phyloP scores from a whole-genome alignment of 2,113 vertebrate species.

The Pelobates fuscus region DNA sequence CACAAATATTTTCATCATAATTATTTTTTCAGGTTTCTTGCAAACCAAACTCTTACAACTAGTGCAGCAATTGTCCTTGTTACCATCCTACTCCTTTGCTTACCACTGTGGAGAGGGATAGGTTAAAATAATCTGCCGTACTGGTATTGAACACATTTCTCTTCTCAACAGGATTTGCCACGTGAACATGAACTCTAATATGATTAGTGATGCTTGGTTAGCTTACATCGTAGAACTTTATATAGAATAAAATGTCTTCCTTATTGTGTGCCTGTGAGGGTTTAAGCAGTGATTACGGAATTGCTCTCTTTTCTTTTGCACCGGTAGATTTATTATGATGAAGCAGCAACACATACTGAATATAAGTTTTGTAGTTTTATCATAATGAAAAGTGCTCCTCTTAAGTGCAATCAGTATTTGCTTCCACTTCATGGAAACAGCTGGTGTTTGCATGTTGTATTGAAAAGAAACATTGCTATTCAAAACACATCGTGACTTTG shows the following conservation, averaged over 20 bases:
- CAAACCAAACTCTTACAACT: no score
- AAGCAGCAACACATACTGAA: conserved; percentile 1
- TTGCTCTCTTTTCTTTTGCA: conserved; percentile 12
- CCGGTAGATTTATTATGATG: conserved; percentile 15
- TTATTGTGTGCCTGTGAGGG: conserved; percentile 7
- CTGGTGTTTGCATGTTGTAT: conserved; percentile 10
- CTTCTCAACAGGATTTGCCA: conserved; percentile 22
- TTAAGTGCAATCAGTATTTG: conserved; percentile 35
- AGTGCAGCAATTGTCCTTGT: no score
- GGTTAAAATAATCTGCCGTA: neutral
- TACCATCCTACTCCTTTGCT: no score
- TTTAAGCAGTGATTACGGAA: conserved; percentile 23
- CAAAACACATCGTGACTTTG: neutral
- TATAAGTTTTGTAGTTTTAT: conserved; percentile 18
- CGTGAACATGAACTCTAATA: neutral
- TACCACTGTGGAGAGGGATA: no score
- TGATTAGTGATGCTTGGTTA: conserved; percentile 24
- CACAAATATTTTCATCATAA: no score
- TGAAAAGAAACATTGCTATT: conserved; percentile 18
- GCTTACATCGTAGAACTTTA: neutral
- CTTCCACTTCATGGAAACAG: conserved; percentile 40
- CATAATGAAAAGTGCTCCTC: conserved; percentile 27
- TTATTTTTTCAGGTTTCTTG: no score
- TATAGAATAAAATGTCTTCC: neutral
- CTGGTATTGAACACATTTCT: neutral